A percentile compares a stretch with the other conserved stretches of the same genome.
phyloP scores from a whole-genome alignment of 2,113 vertebrate species.

The Condylura cristata region DNA sequence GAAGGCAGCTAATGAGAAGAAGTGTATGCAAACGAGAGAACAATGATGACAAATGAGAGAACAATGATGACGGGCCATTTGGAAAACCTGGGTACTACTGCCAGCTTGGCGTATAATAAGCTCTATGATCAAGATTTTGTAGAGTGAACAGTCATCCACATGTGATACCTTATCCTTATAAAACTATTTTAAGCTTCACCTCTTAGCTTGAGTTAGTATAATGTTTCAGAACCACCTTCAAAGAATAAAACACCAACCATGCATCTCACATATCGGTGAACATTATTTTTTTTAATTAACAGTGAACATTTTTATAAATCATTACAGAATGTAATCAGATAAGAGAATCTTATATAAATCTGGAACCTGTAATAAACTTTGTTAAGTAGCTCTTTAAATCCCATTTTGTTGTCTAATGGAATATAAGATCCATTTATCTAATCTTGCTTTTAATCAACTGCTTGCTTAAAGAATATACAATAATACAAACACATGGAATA shows the following conservation, averaged over 20 bases:
- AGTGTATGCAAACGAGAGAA: slow-evolving; percentile 82
- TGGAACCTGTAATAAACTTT: slow-evolving; percentile 21
- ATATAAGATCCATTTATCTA: background rate
- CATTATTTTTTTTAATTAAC: slow-evolving; percentile 72
- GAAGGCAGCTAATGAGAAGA: slow-evolving; percentile 87
- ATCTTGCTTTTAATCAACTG: slow-evolving; percentile 30
- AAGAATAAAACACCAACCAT: slow-evolving; percentile 76
- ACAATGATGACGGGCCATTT: slow-evolving; percentile 75
- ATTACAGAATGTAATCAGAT: slow-evolving; percentile 24
- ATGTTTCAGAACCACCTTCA: slow-evolving; percentile 69
- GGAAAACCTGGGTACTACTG: slow-evolving; percentile 71
- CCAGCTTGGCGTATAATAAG: slow-evolving; percentile 37
- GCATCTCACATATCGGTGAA: slow-evolving; percentile 55
- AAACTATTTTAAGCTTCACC: slow-evolving; percentile 75
- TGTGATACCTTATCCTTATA: slow-evolving; percentile 62
- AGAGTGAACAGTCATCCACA: slow-evolving; percentile 48
- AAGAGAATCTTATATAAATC: slow-evolving; percentile 41
- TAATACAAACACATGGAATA: background rate
- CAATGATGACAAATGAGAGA: slow-evolving; percentile 83
- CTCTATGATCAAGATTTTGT: slow-evolving; percentile 69
- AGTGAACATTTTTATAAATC: slow-evolving; percentile 62
- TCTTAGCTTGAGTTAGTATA: slow-evolving; percentile 55
- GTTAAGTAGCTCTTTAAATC: slow-evolving; percentile 54
- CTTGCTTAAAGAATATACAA: background rate
- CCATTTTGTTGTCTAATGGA: background rate